Evolutionary conservation across 2,797 vertebrate genomes (phyloP).

Genomic region (Potorous gilbertii): DNA sequence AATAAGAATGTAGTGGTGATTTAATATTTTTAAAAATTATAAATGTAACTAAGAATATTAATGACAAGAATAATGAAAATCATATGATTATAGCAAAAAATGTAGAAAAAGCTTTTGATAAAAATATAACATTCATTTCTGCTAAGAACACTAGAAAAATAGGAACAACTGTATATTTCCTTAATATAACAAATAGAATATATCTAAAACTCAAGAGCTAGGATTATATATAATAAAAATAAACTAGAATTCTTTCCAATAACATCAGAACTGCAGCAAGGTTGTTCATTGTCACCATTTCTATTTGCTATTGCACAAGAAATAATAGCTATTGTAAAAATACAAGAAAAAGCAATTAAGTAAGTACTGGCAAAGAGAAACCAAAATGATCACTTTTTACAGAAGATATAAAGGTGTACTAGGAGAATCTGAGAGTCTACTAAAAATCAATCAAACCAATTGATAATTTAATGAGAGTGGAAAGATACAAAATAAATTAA

Average conservation of each 20-base stretch:
- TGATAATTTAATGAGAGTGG: neutral
- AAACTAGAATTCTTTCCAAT: neutral
- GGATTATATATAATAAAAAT: neutral
- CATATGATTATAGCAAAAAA: neutral
- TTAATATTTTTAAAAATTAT: neutral
- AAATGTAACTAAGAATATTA: neutral
- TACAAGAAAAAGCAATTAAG: neutral
- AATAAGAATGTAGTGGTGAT: neutral
- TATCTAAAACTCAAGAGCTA: neutral
- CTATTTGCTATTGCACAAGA: neutral
- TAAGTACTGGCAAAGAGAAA: neutral
- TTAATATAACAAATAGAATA: neutral
- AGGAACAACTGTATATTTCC: neutral
- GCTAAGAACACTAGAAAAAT: neutral
- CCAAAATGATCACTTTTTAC: neutral
- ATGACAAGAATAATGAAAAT: neutral
- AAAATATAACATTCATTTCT: neutral
- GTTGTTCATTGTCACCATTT: neutral
- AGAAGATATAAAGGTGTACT: neutral
- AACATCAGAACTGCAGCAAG: neutral
- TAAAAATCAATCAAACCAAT: neutral
- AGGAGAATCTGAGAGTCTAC: neutral
- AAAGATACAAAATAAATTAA: neutral
- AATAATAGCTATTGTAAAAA: neutral
- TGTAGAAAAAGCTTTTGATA: neutral